Evolutionary conservation across 2,888 invertebrate species (phyloP), one percentile per base, ranked within the genome.

Genomic region (Plemyria rubiginata): DNA sequence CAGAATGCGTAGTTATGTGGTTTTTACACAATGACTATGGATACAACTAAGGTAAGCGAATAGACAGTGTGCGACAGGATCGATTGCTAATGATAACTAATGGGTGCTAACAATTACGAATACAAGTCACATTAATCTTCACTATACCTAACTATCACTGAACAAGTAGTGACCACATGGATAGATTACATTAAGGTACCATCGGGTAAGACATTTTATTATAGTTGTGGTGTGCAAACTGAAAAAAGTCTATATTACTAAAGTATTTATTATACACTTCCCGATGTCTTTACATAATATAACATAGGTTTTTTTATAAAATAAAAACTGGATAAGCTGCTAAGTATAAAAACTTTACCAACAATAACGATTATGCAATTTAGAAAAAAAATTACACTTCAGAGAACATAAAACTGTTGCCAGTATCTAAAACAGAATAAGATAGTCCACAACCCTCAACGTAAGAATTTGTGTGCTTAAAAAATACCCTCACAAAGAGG

Each of bases 401-500:
- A 70, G 78, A 70, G 70, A 66, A 66, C 54, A 61, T 54, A 57
- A 63, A 65, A 60, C 62, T 62, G 60, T 67, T 59, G 55, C 54
- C 64, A 61, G 66, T 71, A 70, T 73, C 67, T 67, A 66, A 72
- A 83, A 84, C 84, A 82, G 84, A 76, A 78, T 80, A 84, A 77
- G 76, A 68, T 75, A 78, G 70, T 79, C 79, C 86, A 85, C 76
- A 82, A 82, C 73, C 81, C 76, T 87, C 82, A 76, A 82, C 85
- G 84, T 84, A 84, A 78, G 86, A 89, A 90, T 86, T 87, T 85
- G 89, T 90, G 89, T 86, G 91, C 85, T 87, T 92, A 92, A 92
- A 92, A 92, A 92, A 92, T 92, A 92, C 90, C 90, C 86, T 90
- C 85, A 88, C 88, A 87, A 86, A 88, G 90, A 38, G 87, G 90